phyloP scores from a whole-genome alignment of 2,113 vertebrate species.

The Promerops cafer region DNA sequence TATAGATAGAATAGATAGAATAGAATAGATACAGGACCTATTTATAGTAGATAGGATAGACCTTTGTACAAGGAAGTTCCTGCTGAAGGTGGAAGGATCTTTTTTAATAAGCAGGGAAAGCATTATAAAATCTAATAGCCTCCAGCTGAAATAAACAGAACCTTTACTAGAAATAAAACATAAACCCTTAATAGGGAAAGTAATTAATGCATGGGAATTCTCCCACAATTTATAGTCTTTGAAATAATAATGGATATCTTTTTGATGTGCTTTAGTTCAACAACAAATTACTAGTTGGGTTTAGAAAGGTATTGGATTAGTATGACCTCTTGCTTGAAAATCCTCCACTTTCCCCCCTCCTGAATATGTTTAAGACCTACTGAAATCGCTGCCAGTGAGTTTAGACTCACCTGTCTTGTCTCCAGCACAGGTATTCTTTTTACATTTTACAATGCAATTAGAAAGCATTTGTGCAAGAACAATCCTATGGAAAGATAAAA shows the following conservation, averaged over 20 bases:
- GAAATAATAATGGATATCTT: background rate
- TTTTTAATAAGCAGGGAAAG: background rate
- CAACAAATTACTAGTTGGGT: background rate
- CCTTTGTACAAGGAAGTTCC: background rate
- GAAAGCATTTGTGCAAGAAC: background rate
- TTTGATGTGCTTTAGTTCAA: background rate
- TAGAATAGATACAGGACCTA: background rate
- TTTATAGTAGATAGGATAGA: background rate
- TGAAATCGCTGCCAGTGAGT: background rate
- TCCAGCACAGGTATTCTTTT: background rate
- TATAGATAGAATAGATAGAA: background rate
- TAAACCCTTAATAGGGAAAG: background rate
- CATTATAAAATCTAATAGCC: background rate
- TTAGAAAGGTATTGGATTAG: background rate
- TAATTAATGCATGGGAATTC: background rate
- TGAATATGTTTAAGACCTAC: background rate
- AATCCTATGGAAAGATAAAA: background rate
- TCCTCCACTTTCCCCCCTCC: rapidly evolving
- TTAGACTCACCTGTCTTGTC: background rate
- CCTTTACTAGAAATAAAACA: background rate
- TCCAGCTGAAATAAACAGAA: background rate
- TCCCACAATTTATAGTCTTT: background rate
- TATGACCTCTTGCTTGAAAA: background rate
- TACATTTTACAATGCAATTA: background rate
- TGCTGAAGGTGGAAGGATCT: background rate